Evolutionary conservation across 2,888 invertebrate genomes (phyloP).

Genomic region (Autographa pulchrina): DNA sequence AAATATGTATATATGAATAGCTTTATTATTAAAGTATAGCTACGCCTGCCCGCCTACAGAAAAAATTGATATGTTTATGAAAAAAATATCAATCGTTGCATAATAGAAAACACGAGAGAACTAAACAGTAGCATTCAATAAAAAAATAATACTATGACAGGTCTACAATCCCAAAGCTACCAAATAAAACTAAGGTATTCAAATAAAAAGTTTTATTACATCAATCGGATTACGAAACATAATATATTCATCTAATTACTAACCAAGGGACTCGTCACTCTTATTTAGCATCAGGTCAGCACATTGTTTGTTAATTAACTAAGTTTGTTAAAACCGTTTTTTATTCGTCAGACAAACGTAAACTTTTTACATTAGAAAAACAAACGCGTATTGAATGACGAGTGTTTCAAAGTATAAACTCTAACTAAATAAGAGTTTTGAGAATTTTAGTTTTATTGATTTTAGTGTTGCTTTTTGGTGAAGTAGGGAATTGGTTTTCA

Average conservation of each 20-base stretch:
- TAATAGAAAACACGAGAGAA: too few species aligned
- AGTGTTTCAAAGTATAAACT: slow-evolving; percentile 31
- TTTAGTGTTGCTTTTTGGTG: slow-evolving; percentile 2
- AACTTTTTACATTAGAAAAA: slow-evolving; percentile 29
- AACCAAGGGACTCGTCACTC: slow-evolving; percentile 37
- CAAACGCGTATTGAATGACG: slow-evolving; percentile 39
- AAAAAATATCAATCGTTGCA: too few species aligned
- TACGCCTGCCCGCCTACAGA: too few species aligned
- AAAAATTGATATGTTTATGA: too few species aligned
- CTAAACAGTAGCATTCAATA: too few species aligned
- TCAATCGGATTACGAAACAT: slow-evolving; percentile 32
- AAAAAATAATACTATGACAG: too few species aligned
- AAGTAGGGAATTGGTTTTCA: neutral
- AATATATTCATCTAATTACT: slow-evolving; percentile 51
- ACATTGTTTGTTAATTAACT: slow-evolving; percentile 57
- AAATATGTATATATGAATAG: too few species aligned
- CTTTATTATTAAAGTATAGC: too few species aligned
- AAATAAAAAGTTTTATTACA: slow-evolving; percentile 44
- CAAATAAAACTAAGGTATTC: slow-evolving; percentile 24
- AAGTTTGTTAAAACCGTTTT: slow-evolving; percentile 49
- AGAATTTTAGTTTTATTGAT: slow-evolving; percentile 24
- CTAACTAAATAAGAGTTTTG: slow-evolving; percentile 6
- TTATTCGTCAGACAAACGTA: slow-evolving; percentile 44
- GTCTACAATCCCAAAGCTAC: neutral
- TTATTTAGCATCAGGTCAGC: slow-evolving; percentile 36